Base-by-base conservation (phyloP, 23 tunicate species). In the Phallusia fumigata region DNA sequence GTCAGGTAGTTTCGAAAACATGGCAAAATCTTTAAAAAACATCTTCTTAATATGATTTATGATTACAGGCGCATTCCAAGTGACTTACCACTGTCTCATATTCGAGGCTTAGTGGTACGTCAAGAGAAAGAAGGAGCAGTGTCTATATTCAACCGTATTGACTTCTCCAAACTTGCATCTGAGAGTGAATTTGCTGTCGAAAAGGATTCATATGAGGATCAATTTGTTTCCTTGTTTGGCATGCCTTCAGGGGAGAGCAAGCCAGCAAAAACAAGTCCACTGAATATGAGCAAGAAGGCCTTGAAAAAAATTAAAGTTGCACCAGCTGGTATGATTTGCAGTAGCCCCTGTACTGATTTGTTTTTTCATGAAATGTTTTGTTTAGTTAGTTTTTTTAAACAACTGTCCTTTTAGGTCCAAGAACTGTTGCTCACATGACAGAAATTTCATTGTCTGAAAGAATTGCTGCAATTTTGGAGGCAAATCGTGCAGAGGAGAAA, bases 381-480 rank as follows among this genome's bases (percentile, higher is more conserved):
- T 21, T 6, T 21, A 58, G 16, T 40, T 40, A 3, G 69, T 58
- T 58, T 58, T 58, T 2, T 6, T 6, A 58, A 58, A 58, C 8
- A 21, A 6, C 69, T 58, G 8, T 58, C 15, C 13, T 58, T 24
- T 21, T 21, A 81, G 89, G 86, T 0, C 64, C 82, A 12, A 35
- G 95, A 52, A 72, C 32, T 81, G 95, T 90, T 31, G 73, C 64
- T 5, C 95, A 90, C 74, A 90, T 90, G 95, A 90, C 95, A 36
- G 76, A 85, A 32, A 51, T 85, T 0, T 65, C 83, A 10, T 34
- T 90, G 65, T 85, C 86, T 32, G 89, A 85, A 30, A 53, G 95
- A 35, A 64, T 90, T 33, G 65, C 34, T 18, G 40, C 22, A 31
- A 33, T 33, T 74, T 5, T 18, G 44, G 77, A 74, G 36, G 77